phyloP scores from a whole-genome alignment of 1,140 invertebrate genomes.

The Ganaspis sp. region DNA sequence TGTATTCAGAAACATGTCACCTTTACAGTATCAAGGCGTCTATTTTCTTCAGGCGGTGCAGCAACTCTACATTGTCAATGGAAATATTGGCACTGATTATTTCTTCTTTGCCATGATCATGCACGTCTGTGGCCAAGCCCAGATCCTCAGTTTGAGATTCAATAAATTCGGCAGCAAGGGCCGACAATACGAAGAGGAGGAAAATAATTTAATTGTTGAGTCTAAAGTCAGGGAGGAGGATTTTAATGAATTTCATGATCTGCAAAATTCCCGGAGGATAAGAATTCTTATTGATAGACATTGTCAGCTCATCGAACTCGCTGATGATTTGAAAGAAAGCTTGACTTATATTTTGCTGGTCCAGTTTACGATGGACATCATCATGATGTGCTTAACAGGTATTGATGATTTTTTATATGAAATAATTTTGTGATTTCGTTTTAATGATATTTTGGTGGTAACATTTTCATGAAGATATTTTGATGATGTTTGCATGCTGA shows the following conservation, averaged over 20 bases:
- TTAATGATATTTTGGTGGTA: too few species aligned
- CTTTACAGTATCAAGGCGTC: neutral
- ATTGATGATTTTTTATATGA: too few species aligned
- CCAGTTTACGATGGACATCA: constrained; percentile 14
- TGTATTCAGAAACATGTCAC: constrained; percentile 20
- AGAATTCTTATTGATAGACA: neutral
- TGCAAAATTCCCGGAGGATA: neutral
- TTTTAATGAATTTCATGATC: neutral
- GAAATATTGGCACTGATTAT: constrained; percentile 19
- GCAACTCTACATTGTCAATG: constrained; percentile 12
- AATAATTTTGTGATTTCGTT: too few species aligned
- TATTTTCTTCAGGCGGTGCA: neutral
- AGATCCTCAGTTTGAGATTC: neutral
- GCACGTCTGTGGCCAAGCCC: neutral
- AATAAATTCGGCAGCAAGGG: neutral
- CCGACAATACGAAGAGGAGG: neutral
- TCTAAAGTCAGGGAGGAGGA: neutral
- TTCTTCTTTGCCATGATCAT: constrained; percentile 12
- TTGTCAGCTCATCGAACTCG: neutral
- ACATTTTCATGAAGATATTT: too few species aligned
- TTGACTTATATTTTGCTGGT: constrained; percentile 9
- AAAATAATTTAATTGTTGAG: neutral
- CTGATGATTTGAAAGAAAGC: constrained; percentile 20
- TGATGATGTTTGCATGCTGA: too few species aligned
- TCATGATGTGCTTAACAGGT: constrained; percentile 23